A percentile compares a stretch with the other conserved stretches of the same genome.
These are phyloP conservation scores for Pseudomyrmex sp. DNA, from an alignment of 1,140 invertebrate genomes.

Conservation along the genomic window DNA sequence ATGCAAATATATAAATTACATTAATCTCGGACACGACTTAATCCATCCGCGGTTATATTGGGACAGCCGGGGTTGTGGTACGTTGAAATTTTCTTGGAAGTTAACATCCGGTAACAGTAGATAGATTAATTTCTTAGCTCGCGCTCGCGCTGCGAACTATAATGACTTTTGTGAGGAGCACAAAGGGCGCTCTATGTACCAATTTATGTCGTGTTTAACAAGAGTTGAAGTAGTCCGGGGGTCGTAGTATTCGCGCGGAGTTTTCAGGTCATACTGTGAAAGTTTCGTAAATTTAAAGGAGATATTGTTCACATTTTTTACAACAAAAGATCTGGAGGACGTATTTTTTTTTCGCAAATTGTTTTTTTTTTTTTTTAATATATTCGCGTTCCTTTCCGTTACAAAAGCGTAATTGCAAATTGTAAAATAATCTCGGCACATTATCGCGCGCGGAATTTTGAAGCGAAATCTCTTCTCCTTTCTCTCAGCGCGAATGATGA, in stretches of 20 bases:
- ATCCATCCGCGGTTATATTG: constrained; percentile 29
- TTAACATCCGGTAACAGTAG: not conserved
- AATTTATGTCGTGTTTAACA: constrained; percentile 24
- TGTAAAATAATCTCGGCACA: constrained; percentile 30
- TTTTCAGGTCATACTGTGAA: constrained; percentile 4
- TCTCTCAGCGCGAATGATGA: not conserved
- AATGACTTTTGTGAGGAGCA: not conserved
- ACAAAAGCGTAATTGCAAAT: constrained; percentile 41
- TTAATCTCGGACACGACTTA: constrained; percentile 26
- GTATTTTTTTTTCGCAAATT: constrained; percentile 42
- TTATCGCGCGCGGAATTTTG: constrained; percentile 12
- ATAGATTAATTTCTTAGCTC: constrained; percentile 32
- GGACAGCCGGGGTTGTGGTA: not conserved
- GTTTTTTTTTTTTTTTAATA: not conserved
- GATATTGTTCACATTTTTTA: constrained; percentile 45
- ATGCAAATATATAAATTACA: constrained; percentile 30
- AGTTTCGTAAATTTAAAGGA: constrained; percentile 24
- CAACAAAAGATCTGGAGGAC: constrained; percentile 45
- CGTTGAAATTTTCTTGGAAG: constrained; percentile 19
- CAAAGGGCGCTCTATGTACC: constrained; percentile 5
- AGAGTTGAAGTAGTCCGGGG: not conserved
- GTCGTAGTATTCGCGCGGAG: not conserved
- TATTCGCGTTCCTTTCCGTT: not conserved
- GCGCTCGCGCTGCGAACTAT: not conserved
- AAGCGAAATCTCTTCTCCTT: not conserved